phyloP scores from a whole-genome alignment of 2,888 invertebrate species.

The Leptinotarsa juncta region DNA sequence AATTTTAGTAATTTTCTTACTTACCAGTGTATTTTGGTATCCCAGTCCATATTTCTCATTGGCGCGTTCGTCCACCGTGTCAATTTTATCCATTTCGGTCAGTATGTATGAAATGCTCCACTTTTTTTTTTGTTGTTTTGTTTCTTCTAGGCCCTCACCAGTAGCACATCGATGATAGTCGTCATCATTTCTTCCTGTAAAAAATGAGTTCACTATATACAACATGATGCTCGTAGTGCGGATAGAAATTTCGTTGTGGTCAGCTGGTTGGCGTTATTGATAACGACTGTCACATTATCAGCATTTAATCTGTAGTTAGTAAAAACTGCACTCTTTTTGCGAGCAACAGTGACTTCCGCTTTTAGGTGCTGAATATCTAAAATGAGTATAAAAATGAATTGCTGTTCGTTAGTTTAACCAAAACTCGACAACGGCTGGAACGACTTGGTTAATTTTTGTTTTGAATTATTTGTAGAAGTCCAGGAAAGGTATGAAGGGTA shows the following conservation, averaged over 20 bases:
- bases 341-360: neutral
- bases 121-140: neutral
- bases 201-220: neutral
- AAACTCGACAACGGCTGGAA: no score
- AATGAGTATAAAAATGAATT: no score
- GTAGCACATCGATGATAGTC: neutral
- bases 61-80: constrained; percentile 46
- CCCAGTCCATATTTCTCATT: constrained; percentile 77
- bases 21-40: constrained; percentile 65
- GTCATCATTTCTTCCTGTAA: neutral
- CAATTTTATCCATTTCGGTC: constrained; percentile 24
- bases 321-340: neutral
- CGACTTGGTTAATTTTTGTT: no score
- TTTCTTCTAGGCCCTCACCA: neutral
- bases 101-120: neutral
- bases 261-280: no score
- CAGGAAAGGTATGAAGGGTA: no score
- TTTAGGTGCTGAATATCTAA: no score
- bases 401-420: no score
- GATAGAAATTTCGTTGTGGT: no score
- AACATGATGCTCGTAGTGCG: neutral
- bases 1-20: constrained; percentile 41
- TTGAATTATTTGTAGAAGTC: no score
- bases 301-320: neutral
- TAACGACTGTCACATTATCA: neutral